Base-by-base conservation (phyloP, 2,113 vertebrate genomes). In the Leptocoma aspasia region DNA sequence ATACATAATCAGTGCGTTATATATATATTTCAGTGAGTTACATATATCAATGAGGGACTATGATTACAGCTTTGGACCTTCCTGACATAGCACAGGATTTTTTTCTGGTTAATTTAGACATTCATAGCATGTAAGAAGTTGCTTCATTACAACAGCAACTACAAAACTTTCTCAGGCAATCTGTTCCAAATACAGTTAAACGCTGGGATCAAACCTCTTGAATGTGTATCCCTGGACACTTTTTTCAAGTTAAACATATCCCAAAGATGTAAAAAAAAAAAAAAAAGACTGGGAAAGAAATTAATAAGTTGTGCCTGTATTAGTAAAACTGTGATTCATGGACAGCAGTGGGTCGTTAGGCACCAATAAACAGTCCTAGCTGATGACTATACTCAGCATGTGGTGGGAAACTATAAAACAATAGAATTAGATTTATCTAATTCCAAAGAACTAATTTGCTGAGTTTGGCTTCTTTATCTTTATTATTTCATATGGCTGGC, bases 351-450 rank as follows among this genome's bases (percentile, higher is more conserved):
- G 49, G 68, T 87, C 17, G 27, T 90, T 93, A 85, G 70, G 66
- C 70, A 90, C 31, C 61, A 68, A 85, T 87, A 94, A 87, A 75
- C 23, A 82, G 35, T 91, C 49, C 53, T 79, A 65, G 45, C 20
- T 90, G 84, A 92, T 88, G 57, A 72, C 31, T 79, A 8, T 6
- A 90, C 65, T 13, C 87, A 87, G 75, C 54, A 72, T 90, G 85
- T 91, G 73, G 45, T 80, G 16, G 45, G 37, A 79, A 90, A 91
- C 24, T 59, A 63, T 78, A 78, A 89, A 92, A 82, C 18, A 94
- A 56, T 76, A 85, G 41, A 90, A 85, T 94, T 78, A 91, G 59
- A 91, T 87, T 75, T 93, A 64, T 91, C 49, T 79, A 71, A 94
- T 90, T 79, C 77, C 65, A 81, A 72, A 76, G 7, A 94, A 90